Conservation (phyloP, 1,140 invertebrate species). For the Alviniconcha marisindica region DNA sequence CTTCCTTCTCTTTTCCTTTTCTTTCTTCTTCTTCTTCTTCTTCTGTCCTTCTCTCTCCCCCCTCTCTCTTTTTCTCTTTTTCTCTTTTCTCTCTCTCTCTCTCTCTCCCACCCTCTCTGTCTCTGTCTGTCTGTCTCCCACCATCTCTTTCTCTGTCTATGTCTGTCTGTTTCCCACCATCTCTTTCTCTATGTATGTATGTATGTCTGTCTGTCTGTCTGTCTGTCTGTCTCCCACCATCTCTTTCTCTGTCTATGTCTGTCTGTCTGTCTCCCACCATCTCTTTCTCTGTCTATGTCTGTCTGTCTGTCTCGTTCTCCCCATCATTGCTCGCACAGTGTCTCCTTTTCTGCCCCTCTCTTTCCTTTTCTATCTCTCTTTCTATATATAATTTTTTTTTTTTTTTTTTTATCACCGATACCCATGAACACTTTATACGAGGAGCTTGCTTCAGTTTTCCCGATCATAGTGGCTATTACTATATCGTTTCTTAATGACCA, state of each 20-base stretch:
- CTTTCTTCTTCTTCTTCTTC: background rate
- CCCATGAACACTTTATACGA: no score
- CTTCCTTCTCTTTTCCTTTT: background rate
- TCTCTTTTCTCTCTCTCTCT: no score
- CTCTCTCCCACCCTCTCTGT: background rate
- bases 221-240: background rate
- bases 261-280: no score
- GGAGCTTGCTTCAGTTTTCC: no score
- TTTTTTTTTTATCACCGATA: no score
- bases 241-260: no score
- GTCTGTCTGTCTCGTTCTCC: background rate
- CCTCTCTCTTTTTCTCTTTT: no score
- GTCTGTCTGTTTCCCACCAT: background rate
- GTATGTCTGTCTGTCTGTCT: background rate
- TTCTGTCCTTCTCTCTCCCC: no score
- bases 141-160: background rate
- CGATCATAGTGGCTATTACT: no score
- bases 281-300: no score
- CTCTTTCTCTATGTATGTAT: background rate
- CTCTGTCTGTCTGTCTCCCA: background rate
- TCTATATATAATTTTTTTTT: no score
- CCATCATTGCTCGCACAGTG: background rate
- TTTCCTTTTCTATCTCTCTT: background rate
- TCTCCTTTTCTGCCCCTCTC: background rate
- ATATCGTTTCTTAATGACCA: no score